phyloP scores from a whole-genome alignment of 2,888 invertebrate genomes.

The Latheticus oryzae region DNA sequence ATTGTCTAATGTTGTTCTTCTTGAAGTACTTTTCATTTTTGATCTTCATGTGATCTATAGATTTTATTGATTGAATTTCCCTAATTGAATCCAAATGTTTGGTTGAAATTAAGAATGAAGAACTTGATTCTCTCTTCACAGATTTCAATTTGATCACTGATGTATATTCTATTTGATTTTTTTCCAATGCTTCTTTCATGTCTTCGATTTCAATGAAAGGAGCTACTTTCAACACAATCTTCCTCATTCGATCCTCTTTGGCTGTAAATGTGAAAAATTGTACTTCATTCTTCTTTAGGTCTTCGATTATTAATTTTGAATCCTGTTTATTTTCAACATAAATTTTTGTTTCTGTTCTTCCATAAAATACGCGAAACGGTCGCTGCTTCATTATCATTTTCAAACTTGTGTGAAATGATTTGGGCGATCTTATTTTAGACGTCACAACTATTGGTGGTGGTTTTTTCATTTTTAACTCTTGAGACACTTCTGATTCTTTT shows the following conservation, averaged over 20 bases:
- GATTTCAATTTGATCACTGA: neutral
- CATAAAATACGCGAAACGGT: no score
- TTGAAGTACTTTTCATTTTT: constrained; percentile 25
- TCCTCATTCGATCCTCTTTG: constrained; percentile 11
- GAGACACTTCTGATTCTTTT: no score
- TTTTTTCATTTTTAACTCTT: no score
- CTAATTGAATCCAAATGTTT: neutral
- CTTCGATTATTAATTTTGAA: neutral
- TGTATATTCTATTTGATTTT: neutral
- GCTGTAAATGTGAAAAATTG: constrained; percentile 16
- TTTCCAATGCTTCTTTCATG: neutral
- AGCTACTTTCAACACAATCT: constrained; percentile 34
- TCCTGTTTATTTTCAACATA: constrained; percentile 4
- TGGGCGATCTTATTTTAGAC: no score
- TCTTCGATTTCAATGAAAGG: constrained; percentile 14
- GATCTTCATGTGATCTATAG: constrained; percentile 18
- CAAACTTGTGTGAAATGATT: no score
- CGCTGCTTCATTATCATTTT: no score
- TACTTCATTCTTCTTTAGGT: neutral
- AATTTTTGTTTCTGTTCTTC: constrained; percentile 15
- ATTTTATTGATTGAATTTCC: constrained; percentile 9
- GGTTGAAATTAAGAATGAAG: constrained; percentile 1
- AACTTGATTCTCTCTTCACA: neutral
- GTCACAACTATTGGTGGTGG: no score
- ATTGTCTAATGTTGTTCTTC: constrained; percentile 59